Conservation (phyloP, 2,113 vertebrate species). For the Picathartes gymnocephalus region DNA sequence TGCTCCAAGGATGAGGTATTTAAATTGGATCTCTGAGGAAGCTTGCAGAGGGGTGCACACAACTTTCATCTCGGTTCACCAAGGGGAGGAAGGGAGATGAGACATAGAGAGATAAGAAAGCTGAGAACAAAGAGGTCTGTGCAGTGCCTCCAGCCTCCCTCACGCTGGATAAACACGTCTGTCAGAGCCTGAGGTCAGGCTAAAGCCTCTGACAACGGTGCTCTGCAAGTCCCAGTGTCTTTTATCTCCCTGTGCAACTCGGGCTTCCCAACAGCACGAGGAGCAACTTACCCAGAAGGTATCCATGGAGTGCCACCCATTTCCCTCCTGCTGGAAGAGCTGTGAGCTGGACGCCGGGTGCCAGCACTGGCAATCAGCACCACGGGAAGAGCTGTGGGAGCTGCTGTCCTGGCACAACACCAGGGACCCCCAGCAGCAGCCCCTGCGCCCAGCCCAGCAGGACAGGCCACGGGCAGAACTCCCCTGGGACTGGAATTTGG, state of each 20-base stretch:
- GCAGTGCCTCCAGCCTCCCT: not conserved
- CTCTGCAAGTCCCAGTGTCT: not conserved
- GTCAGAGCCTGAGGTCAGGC: not conserved
- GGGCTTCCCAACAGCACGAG: not conserved
- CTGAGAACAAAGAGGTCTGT: not conserved
- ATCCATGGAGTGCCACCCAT: not conserved
- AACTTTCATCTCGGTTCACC: not conserved
- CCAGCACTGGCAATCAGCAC: not conserved
- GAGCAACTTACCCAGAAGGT: not conserved
- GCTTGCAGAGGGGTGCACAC: not conserved
- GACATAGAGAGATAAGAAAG: not conserved
- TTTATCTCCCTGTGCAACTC: not conserved
- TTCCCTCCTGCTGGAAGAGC: not conserved
- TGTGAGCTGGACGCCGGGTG: not conserved
- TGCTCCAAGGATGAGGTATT: not conserved
- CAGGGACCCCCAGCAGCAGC: not conserved
- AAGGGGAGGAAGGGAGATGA: not conserved
- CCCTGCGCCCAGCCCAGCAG: not conserved
- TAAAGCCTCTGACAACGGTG: not conserved
- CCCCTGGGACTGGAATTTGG: not conserved
- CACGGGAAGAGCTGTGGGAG: not conserved
- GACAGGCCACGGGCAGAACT: not conserved
- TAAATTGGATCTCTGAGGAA: not conserved
- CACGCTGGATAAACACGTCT: not conserved
- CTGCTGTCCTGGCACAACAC: not conserved